A percentile compares a stretch with the other conserved stretches of the same genome.
Conservation (phyloP, 2,113 vertebrate genomes). For the Cynocephalus volans region DNA sequence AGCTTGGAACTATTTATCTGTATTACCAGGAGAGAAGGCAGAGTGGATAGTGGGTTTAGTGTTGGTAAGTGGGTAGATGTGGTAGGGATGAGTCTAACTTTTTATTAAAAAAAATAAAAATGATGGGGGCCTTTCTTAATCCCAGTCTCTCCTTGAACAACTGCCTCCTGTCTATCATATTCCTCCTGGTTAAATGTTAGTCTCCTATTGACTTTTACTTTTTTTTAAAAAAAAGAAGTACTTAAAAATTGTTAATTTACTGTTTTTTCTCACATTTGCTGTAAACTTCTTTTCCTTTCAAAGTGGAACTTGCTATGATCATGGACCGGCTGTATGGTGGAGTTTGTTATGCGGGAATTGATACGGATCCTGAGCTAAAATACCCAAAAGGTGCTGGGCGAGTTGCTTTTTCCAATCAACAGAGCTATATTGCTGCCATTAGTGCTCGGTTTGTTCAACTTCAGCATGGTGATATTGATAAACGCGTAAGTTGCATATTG, state of each 20-base stretch:
- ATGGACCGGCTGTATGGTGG: conserved; percentile 99
- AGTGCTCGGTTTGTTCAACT: conserved; percentile 99
- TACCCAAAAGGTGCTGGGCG: conserved; percentile 98
- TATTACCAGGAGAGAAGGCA: neutral
- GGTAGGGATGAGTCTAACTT: neutral
- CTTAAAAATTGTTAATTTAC: conserved; percentile 4
- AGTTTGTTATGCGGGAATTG: conserved; percentile 98
- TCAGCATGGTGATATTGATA: conserved; percentile 99
- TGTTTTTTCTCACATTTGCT: conserved; percentile 17
- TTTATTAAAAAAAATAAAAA: too few relatives aligned
- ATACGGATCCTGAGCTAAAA: conserved; percentile 98
- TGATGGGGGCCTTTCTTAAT: neutral
- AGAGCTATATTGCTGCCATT: conserved; percentile 99
- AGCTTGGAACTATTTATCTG: neutral
- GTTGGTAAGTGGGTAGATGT: neutral
- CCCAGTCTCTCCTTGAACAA: neutral
- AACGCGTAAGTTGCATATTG: conserved; percentile 91
- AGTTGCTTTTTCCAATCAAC: conserved; percentile 99
- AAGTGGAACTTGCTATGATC: conserved; percentile 99
- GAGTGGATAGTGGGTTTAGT: neutral
- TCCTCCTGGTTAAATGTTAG: neutral
- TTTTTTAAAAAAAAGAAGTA: neutral
- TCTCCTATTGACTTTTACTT: neutral
- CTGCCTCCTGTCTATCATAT: neutral
- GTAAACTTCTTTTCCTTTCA: conserved; percentile 28